Conservation (phyloP, 2,797 vertebrate genomes). For the Nannoperca obscura region DNA sequence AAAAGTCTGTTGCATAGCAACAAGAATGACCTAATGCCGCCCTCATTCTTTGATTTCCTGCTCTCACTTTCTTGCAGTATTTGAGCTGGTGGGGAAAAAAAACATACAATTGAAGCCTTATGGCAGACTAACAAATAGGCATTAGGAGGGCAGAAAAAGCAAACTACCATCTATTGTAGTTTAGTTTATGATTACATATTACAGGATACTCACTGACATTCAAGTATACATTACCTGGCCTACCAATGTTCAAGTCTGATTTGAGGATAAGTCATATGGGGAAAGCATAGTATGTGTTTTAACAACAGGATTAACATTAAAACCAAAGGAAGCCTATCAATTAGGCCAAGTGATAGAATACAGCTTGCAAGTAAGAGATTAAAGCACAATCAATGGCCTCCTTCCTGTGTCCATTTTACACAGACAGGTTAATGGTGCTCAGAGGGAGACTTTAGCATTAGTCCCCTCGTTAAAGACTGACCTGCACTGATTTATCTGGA, state of each 20-base stretch:
- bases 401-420: slow-evolving; percentile 73
- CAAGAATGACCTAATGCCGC: slow-evolving; percentile 37
- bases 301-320: slow-evolving; percentile 49
- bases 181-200: neutral
- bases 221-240: neutral
- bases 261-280: neutral
- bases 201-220: neutral
- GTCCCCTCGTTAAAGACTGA: slow-evolving; percentile 76
- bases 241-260: neutral
- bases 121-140: slow-evolving; percentile 24
- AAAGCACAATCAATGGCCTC: slow-evolving; percentile 71
- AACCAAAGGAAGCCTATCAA: slow-evolving; percentile 46
- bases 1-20: slow-evolving; percentile 55
- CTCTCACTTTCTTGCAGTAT: slow-evolving; percentile 33
- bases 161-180: neutral
- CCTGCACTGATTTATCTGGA: slow-evolving; percentile 74
- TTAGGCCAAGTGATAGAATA: slow-evolving; percentile 50
- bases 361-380: slow-evolving; percentile 70
- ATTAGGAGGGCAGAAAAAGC: slow-evolving; percentile 8
- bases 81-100: slow-evolving; percentile 8
- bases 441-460: slow-evolving; percentile 72
- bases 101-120: slow-evolving; percentile 31
- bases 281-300: slow-evolving; percentile 18
- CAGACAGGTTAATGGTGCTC: slow-evolving; percentile 82
- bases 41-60: slow-evolving; percentile 32